Conservation (phyloP, 2,888 invertebrate species). For the Metallyticus violacea region DNA sequence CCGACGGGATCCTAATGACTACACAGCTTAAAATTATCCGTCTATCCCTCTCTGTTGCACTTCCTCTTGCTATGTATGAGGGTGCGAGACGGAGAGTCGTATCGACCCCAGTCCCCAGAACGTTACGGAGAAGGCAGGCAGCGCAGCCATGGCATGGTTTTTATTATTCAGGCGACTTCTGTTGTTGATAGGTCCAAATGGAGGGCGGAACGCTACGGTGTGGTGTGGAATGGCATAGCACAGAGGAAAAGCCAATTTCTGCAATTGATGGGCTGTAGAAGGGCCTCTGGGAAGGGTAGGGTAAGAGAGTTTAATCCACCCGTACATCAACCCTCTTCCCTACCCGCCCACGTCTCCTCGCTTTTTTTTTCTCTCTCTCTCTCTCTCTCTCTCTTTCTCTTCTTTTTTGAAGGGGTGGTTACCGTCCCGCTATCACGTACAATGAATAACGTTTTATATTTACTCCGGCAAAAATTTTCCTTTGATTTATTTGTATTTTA, state of each 20-base stretch:
- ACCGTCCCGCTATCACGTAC: not conserved
- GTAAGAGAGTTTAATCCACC: constrained; percentile 24
- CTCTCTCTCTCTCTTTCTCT: not conserved
- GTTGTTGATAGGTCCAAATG: constrained; percentile 31
- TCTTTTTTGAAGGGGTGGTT: not conserved
- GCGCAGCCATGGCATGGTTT: constrained; percentile 16
- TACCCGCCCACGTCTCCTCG: constrained; percentile 3
- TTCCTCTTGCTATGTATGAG: not conserved
- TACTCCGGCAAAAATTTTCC: not conserved
- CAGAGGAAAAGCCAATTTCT: constrained; percentile 32
- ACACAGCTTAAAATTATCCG: constrained; percentile 9
- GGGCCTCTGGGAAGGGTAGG: not conserved
- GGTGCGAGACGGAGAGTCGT: not conserved
- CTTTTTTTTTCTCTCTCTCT: not conserved
- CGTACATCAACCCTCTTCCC: constrained; percentile 19
- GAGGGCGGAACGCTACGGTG: constrained; percentile 16
- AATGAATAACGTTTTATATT: constrained; percentile 15
- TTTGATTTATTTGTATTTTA: not conserved
- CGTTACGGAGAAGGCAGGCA: constrained; percentile 13
- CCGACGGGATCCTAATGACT: not conserved
- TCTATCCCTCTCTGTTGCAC: not conserved
- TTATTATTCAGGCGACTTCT: constrained; percentile 32
- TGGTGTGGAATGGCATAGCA: constrained; percentile 13
- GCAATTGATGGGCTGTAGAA: constrained; percentile 35
- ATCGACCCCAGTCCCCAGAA: not conserved